Evolutionary conservation across 2,113 vertebrate species (phyloP), one percentile per base, ranked within the genome.

Genomic region (Coryphaenoides rupestris): DNA sequence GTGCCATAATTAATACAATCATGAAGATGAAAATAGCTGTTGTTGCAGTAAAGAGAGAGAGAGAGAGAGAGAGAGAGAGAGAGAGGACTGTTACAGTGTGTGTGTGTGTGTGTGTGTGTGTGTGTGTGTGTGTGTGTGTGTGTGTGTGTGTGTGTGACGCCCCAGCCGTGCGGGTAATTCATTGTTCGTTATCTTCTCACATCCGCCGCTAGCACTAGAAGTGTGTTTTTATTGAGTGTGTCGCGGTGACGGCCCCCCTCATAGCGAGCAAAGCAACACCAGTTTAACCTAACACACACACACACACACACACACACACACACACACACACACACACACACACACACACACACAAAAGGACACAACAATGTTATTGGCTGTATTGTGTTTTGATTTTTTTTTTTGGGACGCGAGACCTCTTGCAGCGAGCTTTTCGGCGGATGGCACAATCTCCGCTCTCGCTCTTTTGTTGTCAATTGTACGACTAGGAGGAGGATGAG

Each of bases 11-110:
- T 84, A 86, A 86, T 83, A 75, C 82, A 86, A 87, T 87, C 79
- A 87, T 84, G 71, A 79, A 77, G 84, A 84, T 84, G 79, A 83
- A 86, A 87, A 83, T 83, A 87, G 85, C 80, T 86, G 80, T 88
- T 87, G 84, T 83, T 77, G 75, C 71, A 63, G 70, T 56, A 33
- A 22, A 65, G 73, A 77, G 68, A 65, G 53, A 70, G 70, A 72
- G 73, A 73, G 68, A 72, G 76, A 69, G 49, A 72, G 19, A 10
- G 47, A 49, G n/a, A n/a, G n/a, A n/a, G n/a, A n/a, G n/a, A n/a
- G n/a, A n/a, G n/a, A n/a, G n/a, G n/a, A n/a, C n/a, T n/a, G n/a
- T n/a, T n/a, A n/a, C n/a, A 5, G 40, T 45, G 40, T 45, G 40
- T 45, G 40, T 45, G 40, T 45, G 40, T 45, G 40, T 45, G 40